Evolutionary conservation across 2,888 invertebrate species (phyloP).

Genomic region (Beris chalybata): DNA sequence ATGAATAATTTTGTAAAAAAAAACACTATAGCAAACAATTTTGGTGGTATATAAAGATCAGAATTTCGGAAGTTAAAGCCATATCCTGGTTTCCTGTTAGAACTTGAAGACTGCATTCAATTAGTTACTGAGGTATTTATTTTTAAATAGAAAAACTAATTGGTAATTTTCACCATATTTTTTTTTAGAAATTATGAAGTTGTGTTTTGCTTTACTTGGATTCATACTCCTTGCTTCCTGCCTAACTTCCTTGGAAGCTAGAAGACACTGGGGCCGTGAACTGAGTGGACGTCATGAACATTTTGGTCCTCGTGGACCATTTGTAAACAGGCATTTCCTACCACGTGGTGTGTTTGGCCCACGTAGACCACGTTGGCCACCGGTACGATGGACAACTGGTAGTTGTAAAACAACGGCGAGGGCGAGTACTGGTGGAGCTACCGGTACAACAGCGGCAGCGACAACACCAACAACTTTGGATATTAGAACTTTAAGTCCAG

Average conservation of each 20-base stretch:
- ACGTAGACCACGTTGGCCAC: not conserved
- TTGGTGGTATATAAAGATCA: not conserved
- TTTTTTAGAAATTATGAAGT: constrained; percentile 2
- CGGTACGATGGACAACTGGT: not conserved
- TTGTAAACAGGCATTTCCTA: not conserved
- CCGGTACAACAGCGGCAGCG: too few species aligned
- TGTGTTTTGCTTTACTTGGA: not conserved
- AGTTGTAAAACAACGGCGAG: too few species aligned
- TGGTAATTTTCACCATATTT: not conserved
- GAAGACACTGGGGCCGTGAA: not conserved
- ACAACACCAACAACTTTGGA: too few species aligned
- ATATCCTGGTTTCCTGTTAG: not conserved
- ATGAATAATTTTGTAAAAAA: too few species aligned
- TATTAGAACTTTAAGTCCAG: too few species aligned
- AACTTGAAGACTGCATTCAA: not conserved
- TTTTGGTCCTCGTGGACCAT: not conserved
- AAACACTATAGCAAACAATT: too few species aligned
- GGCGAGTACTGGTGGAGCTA: too few species aligned
- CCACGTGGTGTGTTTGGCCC: not conserved
- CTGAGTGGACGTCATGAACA: not conserved
- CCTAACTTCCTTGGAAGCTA: too few species aligned
- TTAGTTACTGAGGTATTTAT: constrained; percentile 9
- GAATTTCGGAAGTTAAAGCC: not conserved
- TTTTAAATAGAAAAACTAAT: not conserved
- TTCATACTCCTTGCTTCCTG: not conserved